phyloP scores from a whole-genome alignment of 2,888 invertebrate genomes.

The Cyclophora punctaria region DNA sequence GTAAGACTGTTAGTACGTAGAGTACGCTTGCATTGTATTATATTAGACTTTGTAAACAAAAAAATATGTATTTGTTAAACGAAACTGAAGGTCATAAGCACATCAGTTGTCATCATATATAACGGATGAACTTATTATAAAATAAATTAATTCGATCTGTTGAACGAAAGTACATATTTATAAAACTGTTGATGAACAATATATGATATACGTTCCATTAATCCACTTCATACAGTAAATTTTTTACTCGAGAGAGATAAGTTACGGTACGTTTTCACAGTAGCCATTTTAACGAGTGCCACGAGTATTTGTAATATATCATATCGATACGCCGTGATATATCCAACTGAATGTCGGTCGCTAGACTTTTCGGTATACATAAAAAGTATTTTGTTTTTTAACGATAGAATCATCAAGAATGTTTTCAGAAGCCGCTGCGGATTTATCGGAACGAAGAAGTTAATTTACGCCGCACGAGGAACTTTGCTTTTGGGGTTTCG shows the following conservation, averaged over 20 bases:
- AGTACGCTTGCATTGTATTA: no score
- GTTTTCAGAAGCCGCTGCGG: slow-evolving; percentile 34
- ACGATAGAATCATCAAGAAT: slow-evolving; percentile 31
- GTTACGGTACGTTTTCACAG: slow-evolving; percentile 32
- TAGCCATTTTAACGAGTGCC: slow-evolving; percentile 36
- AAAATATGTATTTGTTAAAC: no score
- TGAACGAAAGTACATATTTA: no score
- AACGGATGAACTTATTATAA: no score
- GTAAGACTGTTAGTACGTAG: no score
- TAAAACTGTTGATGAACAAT: not conserved
- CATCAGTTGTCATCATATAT: no score
- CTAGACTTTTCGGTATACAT: slow-evolving; percentile 22
- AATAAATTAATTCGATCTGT: no score
- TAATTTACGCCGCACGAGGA: slow-evolving; percentile 42
- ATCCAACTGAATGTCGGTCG: slow-evolving; percentile 30
- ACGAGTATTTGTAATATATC: slow-evolving; percentile 37
- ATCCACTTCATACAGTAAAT: slow-evolving; percentile 28
- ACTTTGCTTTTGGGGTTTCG: slow-evolving; percentile 39
- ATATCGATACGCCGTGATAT: slow-evolving; percentile 41
- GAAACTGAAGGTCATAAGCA: no score
- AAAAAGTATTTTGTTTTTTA: slow-evolving; percentile 25
- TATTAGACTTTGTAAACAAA: no score
- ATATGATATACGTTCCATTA: slow-evolving; percentile 11
- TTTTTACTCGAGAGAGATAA: slow-evolving; percentile 32
- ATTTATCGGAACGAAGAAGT: slow-evolving; percentile 44